Conservation (phyloP, 2,888 invertebrate species). For the Agapostemon virescens region DNA sequence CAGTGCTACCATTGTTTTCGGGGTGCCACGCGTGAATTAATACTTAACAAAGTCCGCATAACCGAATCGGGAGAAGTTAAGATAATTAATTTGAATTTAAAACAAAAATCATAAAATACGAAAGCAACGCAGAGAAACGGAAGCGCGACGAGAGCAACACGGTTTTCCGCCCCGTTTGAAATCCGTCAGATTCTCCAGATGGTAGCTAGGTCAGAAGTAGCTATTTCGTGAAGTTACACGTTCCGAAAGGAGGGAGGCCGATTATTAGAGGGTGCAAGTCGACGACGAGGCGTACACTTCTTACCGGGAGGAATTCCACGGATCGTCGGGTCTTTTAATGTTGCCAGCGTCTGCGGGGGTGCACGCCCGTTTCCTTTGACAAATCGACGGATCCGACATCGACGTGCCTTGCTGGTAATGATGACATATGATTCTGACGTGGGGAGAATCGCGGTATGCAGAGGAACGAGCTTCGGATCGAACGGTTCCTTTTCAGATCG, state of each 20-base stretch:
- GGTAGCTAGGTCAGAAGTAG: conserved; percentile 35
- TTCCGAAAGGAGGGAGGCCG: conserved; percentile 21
- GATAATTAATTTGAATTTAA: too few species aligned
- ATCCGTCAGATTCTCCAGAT: neutral
- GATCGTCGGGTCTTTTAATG: conserved; percentile 48
- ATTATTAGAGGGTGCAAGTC: conserved; percentile 50
- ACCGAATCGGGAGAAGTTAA: too few species aligned
- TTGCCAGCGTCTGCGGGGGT: conserved; percentile 7
- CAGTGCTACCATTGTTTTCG: too few species aligned
- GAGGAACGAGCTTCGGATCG: neutral
- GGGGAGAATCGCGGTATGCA: neutral
- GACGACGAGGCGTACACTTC: conserved; percentile 34
- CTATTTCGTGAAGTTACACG: conserved; percentile 47
- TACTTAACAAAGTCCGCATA: too few species aligned
- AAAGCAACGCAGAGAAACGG: too few species aligned
- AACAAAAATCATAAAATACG: too few species aligned
- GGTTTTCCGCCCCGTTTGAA: neutral
- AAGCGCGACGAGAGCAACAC: too few species aligned
- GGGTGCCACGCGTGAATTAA: too few species aligned
- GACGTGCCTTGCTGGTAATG: conserved; percentile 16
- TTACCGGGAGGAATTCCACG: conserved; percentile 14
- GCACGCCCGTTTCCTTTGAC: conserved; percentile 29
- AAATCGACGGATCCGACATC: conserved; percentile 31
- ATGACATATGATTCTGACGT: conserved; percentile 11
- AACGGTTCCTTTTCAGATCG: conserved; percentile 7